Evolutionary conservation across 2,888 invertebrate species (phyloP), one percentile per base, ranked within the genome.

Genomic region (Ligdia adustata): DNA sequence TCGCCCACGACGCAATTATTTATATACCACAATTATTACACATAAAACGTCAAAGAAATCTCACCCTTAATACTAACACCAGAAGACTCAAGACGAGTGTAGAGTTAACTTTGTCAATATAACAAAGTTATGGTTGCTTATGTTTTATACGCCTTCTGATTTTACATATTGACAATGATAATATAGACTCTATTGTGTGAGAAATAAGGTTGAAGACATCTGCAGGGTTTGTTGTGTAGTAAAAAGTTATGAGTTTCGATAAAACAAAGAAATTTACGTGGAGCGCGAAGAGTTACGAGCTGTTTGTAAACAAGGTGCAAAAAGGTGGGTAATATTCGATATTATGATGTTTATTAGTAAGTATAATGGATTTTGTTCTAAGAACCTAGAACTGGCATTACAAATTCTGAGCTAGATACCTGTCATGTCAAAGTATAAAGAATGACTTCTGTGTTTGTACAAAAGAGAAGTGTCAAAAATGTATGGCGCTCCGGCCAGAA

Each of bases 1-100:
- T 61, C 74, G 62, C 73, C 74, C 67, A 72, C 75, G 59, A 49
- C 22, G 15, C 22, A 28, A 9, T 49, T 52, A 15, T 52, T 52
- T 54, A 58, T 54, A 47, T 41, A 58, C 44, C 38, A 47, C 47
- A 20, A 38, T 45, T 24, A 31, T 38, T 15, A 32, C 12, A 18
- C n/a, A 32, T 9, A 37, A 32, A 28, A 12, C n/a, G n/a, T 4
- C 29, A 33, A 9, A 3, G 16, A 15, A 43, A 38, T 24, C 24
- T 42, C 37, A 38, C 28, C n/a, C 42, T 33, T 43, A 49, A 28
- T 6, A 9, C 12, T 1, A 32, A 7, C 0, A 7, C 2, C 4
- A 24, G 9, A 49, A 29, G 33, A 27, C 1, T n/a, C 24, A 9
- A 16, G 3, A 22, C 11, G 11, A 20, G 2, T 20, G 40, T 31